Percentiles rank a stretch among this genome's conserved stretches.
phyloP scores from a whole-genome alignment of 2,888 invertebrate species.

The Acholoe squamosa region DNA sequence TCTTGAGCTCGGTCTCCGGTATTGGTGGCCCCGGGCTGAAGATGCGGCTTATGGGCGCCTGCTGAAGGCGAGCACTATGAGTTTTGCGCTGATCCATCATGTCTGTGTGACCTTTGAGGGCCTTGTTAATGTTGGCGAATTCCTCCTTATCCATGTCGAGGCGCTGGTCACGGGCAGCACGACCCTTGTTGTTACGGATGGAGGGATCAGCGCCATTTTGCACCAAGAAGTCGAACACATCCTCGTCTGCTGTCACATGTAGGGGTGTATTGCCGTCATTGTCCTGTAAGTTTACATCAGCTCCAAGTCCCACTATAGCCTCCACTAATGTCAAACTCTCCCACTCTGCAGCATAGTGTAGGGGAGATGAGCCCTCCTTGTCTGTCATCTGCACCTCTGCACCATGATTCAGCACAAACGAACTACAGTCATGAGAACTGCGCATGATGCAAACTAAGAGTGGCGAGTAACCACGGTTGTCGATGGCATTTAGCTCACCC shows the following conservation, averaged over 20 bases:
- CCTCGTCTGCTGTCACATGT: slow-evolving; percentile 63
- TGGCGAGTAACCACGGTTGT: slow-evolving; percentile 67
- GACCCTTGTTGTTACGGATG: slow-evolving; percentile 53
- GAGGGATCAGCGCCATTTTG: slow-evolving; percentile 43
- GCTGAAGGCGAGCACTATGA: not conserved
- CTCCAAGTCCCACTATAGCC: slow-evolving; percentile 64
- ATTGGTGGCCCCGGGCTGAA: slow-evolving; percentile 62
- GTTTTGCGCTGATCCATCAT: not conserved
- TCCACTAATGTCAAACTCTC: slow-evolving; percentile 61
- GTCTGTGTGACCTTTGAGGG: slow-evolving; percentile 12
- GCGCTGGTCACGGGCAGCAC: not conserved
- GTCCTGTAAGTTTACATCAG: slow-evolving; percentile 65
- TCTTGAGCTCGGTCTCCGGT: slow-evolving; percentile 54
- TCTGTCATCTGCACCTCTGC: slow-evolving; percentile 66
- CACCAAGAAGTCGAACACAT: slow-evolving; percentile 36
- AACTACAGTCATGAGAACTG: not conserved
- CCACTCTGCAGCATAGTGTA: slow-evolving; percentile 69
- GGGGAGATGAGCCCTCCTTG: slow-evolving; percentile 66
- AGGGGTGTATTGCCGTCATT: slow-evolving; percentile 63
- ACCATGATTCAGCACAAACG: slow-evolving; percentile 65
- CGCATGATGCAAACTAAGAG: slow-evolving; percentile 65
- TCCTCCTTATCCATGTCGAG: slow-evolving; percentile 46
- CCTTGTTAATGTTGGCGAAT: slow-evolving; percentile 56
- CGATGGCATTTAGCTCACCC: slow-evolving; percentile 65
- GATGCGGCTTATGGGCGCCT: slow-evolving; percentile 1